A percentile compares a stretch with the other conserved stretches of the same genome.
These are phyloP conservation scores for Netelia fuscicornis DNA, from an alignment of 2,888 invertebrate genomes.

Conservation along the genomic window DNA sequence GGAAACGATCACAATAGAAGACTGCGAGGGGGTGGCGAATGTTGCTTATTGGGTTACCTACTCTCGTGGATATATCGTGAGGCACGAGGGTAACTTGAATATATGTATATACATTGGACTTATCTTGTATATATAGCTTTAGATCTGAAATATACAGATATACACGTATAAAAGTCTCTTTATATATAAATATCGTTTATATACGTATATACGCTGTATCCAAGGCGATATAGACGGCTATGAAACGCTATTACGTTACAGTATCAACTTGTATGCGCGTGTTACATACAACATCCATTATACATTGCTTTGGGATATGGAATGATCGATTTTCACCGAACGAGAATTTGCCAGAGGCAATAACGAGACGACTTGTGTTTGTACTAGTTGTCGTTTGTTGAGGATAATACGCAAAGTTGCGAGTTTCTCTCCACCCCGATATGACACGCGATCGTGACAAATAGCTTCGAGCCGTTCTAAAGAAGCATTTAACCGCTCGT, in stretches of 20 bases:
- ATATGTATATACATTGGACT: not conserved
- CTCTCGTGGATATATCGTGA: constrained; percentile 31
- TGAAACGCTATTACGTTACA: not conserved
- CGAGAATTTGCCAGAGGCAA: constrained; percentile 29
- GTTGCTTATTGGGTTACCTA: constrained; percentile 32
- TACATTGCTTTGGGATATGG: constrained; percentile 35
- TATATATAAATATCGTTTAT: not conserved
- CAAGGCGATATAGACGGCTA: not conserved
- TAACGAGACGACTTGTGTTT: not conserved
- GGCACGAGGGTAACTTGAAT: constrained; percentile 11
- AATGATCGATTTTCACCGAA: constrained; percentile 49
- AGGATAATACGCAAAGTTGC: not conserved
- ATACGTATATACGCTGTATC: not conserved
- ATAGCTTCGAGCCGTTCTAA: not conserved
- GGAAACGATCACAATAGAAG: not conserved
- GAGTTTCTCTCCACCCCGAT: not conserved
- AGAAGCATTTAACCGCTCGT: not conserved
- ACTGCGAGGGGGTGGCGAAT: not conserved
- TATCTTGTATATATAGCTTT: no score
- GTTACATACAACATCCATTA: constrained; percentile 11
- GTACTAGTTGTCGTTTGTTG: not conserved
- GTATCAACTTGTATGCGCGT: not conserved
- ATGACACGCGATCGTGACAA: not conserved
- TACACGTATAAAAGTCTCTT: not conserved
- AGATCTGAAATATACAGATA: not conserved